Conservation (phyloP, 2,888 invertebrate genomes). For the Euspilapteryx auroguttella region DNA sequence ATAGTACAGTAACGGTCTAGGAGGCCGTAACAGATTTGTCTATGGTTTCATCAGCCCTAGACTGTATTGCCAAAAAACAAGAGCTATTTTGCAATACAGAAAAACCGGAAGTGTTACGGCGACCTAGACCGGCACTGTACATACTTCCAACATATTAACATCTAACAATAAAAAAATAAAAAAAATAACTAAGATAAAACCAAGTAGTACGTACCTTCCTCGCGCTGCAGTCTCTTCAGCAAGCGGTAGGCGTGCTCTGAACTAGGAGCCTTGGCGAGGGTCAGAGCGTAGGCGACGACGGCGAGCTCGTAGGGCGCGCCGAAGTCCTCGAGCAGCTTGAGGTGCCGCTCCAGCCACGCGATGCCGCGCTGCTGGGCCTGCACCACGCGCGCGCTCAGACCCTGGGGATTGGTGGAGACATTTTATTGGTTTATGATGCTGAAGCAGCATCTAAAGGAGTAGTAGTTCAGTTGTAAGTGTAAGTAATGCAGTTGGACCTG, state of each 20-base stretch:
- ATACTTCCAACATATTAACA: too few species aligned
- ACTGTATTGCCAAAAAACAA: too few species aligned
- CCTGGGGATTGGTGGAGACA: constrained; percentile 24
- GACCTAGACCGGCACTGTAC: too few species aligned
- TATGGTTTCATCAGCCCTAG: too few species aligned
- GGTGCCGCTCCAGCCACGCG: constrained; percentile 79
- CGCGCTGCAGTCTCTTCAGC: constrained; percentile 65
- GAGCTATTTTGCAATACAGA: too few species aligned
- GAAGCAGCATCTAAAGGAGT: background rate
- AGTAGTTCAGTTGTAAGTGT: background rate
- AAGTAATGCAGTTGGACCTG: too few species aligned
- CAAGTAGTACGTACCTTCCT: constrained; percentile 67
- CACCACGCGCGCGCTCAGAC: constrained; percentile 74
- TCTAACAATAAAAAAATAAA: too few species aligned
- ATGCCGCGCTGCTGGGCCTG: constrained; percentile 76
- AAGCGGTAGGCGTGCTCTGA: constrained; percentile 82
- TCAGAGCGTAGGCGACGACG: constrained; percentile 86
- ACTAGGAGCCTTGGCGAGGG: constrained; percentile 79
- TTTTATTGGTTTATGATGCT: background rate
- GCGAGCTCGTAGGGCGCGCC: constrained; percentile 84
- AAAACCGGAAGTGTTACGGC: too few species aligned
- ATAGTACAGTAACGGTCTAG: too few species aligned
- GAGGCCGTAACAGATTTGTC: too few species aligned
- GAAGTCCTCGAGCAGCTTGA: constrained; percentile 70
- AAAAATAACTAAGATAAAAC: too few species aligned